Percentiles rank a stretch among this genome's conserved stretches.
phyloP scores from a whole-genome alignment of 2,113 vertebrate species.

The Melospiza georgiana region DNA sequence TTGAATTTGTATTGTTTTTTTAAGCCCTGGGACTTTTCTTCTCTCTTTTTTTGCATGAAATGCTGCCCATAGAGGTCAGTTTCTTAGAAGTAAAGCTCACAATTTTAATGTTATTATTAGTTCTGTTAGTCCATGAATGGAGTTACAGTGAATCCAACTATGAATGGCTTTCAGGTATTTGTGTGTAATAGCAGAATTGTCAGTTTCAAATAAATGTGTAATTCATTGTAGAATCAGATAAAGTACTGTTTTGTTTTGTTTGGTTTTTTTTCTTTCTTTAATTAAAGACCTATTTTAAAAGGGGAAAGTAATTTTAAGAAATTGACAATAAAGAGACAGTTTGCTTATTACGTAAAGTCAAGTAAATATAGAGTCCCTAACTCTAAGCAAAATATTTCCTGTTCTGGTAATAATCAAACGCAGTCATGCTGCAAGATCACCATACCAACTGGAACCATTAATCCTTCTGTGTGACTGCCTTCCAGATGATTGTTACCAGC shows the following conservation, averaged over 20 bases:
- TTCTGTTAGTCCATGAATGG: background rate
- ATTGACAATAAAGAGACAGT: background rate
- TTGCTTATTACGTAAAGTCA: background rate
- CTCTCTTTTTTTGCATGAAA: background rate
- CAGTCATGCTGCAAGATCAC: background rate
- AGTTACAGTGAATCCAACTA: background rate
- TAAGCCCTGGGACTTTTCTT: background rate
- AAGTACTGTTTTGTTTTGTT: background rate
- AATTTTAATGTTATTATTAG: background rate
- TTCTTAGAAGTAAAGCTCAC: background rate
- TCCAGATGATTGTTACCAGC: conserved; percentile 81
- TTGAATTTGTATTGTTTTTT: background rate
- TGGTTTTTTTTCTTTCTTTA: background rate
- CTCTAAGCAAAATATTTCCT: background rate
- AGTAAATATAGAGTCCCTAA: background rate
- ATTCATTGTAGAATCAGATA: background rate
- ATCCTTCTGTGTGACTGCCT: background rate
- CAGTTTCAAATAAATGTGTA: background rate
- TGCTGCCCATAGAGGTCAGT: background rate
- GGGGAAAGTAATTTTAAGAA: background rate
- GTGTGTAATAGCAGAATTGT: background rate
- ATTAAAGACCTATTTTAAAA: background rate
- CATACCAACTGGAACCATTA: background rate
- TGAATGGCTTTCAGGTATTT: background rate
- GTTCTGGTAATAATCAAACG: background rate